Percentiles rank a stretch among this genome's conserved stretches.
Evolutionary conservation across 2,113 vertebrate genomes (phyloP).

Genomic region (Strigops habroptila): DNA sequence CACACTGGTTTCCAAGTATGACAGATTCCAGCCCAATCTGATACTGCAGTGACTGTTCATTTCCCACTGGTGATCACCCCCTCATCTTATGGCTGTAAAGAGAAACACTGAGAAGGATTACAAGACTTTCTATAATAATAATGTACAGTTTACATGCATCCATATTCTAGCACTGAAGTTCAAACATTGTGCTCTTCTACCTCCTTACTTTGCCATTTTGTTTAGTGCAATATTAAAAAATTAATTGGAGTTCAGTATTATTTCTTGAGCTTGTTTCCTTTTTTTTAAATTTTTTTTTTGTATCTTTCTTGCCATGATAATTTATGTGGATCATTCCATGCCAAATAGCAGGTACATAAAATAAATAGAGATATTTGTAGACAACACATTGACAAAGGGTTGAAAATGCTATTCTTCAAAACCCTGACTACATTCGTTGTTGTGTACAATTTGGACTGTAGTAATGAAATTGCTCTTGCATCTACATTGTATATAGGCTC

Average conservation of each 20-base stretch:
- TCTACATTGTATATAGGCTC: neutral
- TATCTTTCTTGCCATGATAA: neutral
- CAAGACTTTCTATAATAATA: constrained; percentile 16
- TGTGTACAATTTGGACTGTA: neutral
- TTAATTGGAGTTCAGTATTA: neutral
- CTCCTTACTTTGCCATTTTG: neutral
- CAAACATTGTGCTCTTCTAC: neutral
- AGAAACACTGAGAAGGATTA: constrained; percentile 18
- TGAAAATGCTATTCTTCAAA: neutral
- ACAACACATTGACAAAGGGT: neutral
- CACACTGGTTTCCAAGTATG: neutral
- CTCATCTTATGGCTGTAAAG: constrained; percentile 11
- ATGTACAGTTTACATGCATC: neutral
- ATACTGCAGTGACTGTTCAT: neutral
- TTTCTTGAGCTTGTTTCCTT: neutral
- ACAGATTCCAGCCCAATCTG: constrained; percentile 23
- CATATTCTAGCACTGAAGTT: neutral
- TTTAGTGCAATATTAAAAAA: neutral
- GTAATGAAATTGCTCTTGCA: neutral
- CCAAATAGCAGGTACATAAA: neutral
- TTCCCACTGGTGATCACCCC: neutral
- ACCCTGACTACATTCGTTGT: neutral
- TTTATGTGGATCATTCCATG: neutral
- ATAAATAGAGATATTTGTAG: neutral
- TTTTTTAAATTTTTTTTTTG: neutral